Evolutionary conservation across 2,888 invertebrate species (phyloP).

Genomic region (Physocephala rufipes): DNA sequence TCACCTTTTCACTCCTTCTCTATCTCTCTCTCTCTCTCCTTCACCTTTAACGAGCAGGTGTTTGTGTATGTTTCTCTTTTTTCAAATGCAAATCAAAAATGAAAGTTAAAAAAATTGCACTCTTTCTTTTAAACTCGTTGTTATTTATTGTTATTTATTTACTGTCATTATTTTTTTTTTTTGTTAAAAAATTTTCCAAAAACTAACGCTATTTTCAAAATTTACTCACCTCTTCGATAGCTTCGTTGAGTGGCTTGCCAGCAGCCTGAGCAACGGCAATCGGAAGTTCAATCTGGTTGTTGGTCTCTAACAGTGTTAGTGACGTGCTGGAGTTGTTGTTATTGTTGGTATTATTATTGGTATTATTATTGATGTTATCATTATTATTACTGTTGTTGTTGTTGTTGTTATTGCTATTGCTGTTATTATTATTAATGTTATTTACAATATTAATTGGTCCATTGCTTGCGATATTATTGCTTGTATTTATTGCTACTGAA

Average conservation of each 20-base stretch:
- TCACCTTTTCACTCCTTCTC: too few species aligned
- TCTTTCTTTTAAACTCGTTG: not conserved
- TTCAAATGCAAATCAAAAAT: not conserved
- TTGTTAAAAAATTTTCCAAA: not conserved
- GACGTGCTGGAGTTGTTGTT: conserved; percentile 43
- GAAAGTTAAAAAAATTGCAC: not conserved
- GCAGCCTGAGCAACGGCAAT: conserved; percentile 63
- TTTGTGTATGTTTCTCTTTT: too few species aligned
- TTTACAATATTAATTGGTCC: conserved; percentile 31
- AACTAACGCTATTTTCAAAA: not conserved
- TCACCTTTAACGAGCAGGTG: too few species aligned
- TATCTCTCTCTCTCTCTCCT: too few species aligned
- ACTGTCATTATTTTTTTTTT: not conserved
- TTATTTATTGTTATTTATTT: not conserved
- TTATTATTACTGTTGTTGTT: conserved; percentile 36
- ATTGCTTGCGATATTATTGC: conserved; percentile 44
- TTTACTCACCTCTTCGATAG: conserved; percentile 63
- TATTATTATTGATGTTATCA: conserved; percentile 47
- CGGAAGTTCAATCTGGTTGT: conserved; percentile 55
- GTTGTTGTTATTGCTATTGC: conserved; percentile 61
- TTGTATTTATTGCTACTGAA: conserved; percentile 26
- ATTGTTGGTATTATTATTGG: conserved; percentile 61
- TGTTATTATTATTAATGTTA: conserved; percentile 48
- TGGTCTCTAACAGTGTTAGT: conserved; percentile 43
- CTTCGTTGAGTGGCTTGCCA: conserved; percentile 64